Conservation (phyloP, 1,140 invertebrate genomes). For the Bombyx mori region ASM3026992v2 NC_085128.1:11959001-11959500, state of each 20-base stretch:
- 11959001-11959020: conserved; percentile 61
- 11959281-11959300: conserved; percentile 34
- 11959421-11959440: conserved; percentile 50
- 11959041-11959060: conserved; percentile 62
- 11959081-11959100: conserved; percentile 43
- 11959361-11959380: conserved; percentile 55
- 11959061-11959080: conserved; percentile 49
- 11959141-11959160: no score
- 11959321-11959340: conserved; percentile 63
- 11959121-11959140: conserved; percentile 25
- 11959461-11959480: conserved; percentile 38
- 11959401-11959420: conserved; percentile 60
- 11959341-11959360: conserved; percentile 38
- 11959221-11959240: conserved; percentile 54
- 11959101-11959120: conserved; percentile 48
- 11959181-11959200: conserved; percentile 30
- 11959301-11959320: conserved; percentile 63
- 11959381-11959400: conserved; percentile 55
- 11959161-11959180: not conserved
- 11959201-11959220: conserved; percentile 35
- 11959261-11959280: conserved; percentile 54
- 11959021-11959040: conserved; percentile 60
- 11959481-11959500: conserved; percentile 32
- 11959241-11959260: conserved; percentile 54
- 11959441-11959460: conserved; percentile 23